Evolutionary conservation across 2,888 invertebrate genomes (phyloP), one percentile per base, ranked within the genome.

Genomic region (Aricia artaxerxes): DNA sequence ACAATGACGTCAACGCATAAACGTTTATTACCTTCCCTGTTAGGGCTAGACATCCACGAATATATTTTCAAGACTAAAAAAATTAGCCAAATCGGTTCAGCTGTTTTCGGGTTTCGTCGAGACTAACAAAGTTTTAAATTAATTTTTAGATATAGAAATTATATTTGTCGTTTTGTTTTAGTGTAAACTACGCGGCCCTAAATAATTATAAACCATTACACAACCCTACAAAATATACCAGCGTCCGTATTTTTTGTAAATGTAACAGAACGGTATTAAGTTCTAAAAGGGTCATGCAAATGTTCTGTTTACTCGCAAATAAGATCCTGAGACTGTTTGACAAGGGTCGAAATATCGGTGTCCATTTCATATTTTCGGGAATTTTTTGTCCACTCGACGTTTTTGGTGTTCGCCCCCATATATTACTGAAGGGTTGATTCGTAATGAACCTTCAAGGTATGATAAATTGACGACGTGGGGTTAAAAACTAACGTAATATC

Each of bases 301-400:
- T 84, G 81, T 81, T 80, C 83, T 84, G 83, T 83, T 85, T 84
- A 84, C 84, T 83, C 82, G 81, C 84, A 84, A 82, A 82, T 84
- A 83, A 81, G 81, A 82, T 82, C 82, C 80, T 80, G 44, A 61
- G 79, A 78, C 78, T 80, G 79, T 83, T 82, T 84, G 84, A 84
- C 82, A 83, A 84, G 84, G 84, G 84, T 84, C 83, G 82, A 73
- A 83, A 83, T 84, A 84, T 84, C 82, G 82, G 79, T 78, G 81
- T 80, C 77, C 83, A 81, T 82, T 83, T 83, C 84, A 84, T 84
- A 82, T 81, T 82, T 82, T 81, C 79, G 80, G 81, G 79, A 77
- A 79, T 80, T 82, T 84, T 83, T 82, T 81, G 82, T 79, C 80
- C 80, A 84, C 80, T 82, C 81, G 80, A 81, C 83, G 82, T 81